These are phyloP conservation scores for Drosophila aff. DNA, from an alignment of 1,140 invertebrate genomes.

Conservation along the genomic window DNA sequence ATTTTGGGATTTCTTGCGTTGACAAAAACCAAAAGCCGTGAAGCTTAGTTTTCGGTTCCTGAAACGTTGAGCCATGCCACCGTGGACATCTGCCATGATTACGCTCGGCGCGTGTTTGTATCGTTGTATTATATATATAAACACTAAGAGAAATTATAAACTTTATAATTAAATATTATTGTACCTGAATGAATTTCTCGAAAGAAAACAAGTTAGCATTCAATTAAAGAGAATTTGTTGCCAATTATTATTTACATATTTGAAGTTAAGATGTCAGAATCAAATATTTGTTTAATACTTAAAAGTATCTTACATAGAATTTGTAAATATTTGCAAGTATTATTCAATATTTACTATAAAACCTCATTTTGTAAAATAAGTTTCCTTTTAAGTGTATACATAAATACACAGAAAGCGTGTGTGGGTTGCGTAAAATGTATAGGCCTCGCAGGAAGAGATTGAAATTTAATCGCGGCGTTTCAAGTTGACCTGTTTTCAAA, in stretches of 20 bases:
- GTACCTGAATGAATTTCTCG: no score
- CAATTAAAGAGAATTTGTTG: no score
- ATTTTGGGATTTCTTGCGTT: slow-evolving; percentile 51
- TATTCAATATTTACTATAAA: no score
- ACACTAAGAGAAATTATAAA: background rate
- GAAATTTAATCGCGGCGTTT: slow-evolving; percentile 37
- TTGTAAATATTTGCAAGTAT: no score
- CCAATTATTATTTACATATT: no score
- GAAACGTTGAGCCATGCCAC: slow-evolving; percentile 52
- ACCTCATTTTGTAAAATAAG: no score
- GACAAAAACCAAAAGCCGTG: slow-evolving; percentile 60
- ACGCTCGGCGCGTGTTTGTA: slow-evolving; percentile 8
- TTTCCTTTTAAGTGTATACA: slow-evolving; percentile 2
- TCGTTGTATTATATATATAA: slow-evolving; percentile 18
- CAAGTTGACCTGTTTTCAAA: slow-evolving; percentile 20
- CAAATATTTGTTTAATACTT: background rate
- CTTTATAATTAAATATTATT: background rate
- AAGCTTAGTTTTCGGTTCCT: slow-evolving; percentile 44
- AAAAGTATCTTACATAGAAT: no score
- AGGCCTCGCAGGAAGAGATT: slow-evolving; percentile 16
- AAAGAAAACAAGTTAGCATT: background rate
- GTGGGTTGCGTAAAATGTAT: slow-evolving; percentile 21
- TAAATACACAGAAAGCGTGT: slow-evolving; percentile 16
- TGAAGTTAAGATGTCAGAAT: background rate
- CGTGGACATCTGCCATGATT: slow-evolving; percentile 49